A percentile compares a stretch with the other conserved stretches of the same genome.
Conservation (phyloP, 2,113 vertebrate genomes). For the Murina feae region DNA sequence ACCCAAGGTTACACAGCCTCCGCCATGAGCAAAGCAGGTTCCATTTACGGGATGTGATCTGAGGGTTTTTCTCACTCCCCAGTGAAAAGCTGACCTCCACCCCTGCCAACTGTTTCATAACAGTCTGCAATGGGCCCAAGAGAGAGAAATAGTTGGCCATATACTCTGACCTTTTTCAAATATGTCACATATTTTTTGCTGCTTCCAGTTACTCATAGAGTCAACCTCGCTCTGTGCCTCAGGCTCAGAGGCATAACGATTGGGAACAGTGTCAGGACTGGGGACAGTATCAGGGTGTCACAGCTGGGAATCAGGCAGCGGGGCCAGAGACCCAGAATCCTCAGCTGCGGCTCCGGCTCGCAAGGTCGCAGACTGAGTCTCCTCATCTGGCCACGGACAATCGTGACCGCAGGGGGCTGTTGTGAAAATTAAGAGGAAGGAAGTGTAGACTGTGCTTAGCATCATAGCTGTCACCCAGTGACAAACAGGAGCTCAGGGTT, state of each 20-base stretch:
- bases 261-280: accelerated
- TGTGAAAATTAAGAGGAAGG: not conserved
- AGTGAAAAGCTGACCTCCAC: not conserved
- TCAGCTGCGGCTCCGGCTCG: not conserved
- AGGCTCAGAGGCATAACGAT: not conserved
- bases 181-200: not conserved
- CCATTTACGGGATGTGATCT: not conserved
- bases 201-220: not conserved
- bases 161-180: not conserved
- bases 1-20: not conserved
- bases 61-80: not conserved
- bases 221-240: not conserved
- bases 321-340: not conserved
- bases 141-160: not conserved
- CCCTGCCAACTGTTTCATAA: not conserved
- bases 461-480: not conserved
- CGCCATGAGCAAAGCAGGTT: not conserved
- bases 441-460: not conserved
- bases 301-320: accelerated
- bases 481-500: not conserved
- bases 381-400: not conserved
- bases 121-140: not conserved
- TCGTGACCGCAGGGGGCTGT: not conserved
- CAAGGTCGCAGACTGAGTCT: not conserved
- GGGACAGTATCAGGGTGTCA: accelerated